phyloP scores from a whole-genome alignment of 2,797 vertebrate species.

The Silurus lanzhouensis region DNA sequence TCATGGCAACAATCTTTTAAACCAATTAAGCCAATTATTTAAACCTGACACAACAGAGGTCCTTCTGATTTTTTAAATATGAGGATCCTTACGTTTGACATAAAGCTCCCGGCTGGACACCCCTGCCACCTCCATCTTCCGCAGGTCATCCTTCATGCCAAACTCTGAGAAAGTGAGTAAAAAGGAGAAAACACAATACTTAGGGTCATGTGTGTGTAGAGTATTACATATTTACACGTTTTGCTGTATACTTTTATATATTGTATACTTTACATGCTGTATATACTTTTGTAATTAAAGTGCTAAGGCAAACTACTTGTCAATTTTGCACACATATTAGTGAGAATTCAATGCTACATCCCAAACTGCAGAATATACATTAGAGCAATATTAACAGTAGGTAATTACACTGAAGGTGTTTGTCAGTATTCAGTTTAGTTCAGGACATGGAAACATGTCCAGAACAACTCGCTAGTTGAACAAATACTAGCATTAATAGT shows the following conservation, averaged over 20 bases:
- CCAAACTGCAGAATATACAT: background rate
- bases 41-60: background rate
- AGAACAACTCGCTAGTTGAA: too few species aligned
- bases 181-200: background rate
- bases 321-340: background rate
- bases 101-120: slow-evolving; percentile 91
- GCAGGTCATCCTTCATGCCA: slow-evolving; percentile 87
- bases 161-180: slow-evolving; percentile 78
- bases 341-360: background rate
- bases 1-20: background rate
- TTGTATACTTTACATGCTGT: too few species aligned
- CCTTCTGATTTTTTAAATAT: background rate
- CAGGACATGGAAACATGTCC: background rate
- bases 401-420: background rate
- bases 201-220: background rate
- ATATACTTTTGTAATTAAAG: background rate
- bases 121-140: slow-evolving; percentile 88
- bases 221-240: too few species aligned
- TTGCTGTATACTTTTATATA: background rate
- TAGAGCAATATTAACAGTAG: background rate
- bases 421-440: background rate
- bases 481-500: too few species aligned
- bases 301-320: background rate
- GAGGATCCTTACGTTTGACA: slow-evolving; percentile 87
- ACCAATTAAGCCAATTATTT: background rate